These are phyloP conservation scores for Lithosia quadra DNA, from an alignment of 2,888 invertebrate species.

Conservation along the genomic window DNA sequence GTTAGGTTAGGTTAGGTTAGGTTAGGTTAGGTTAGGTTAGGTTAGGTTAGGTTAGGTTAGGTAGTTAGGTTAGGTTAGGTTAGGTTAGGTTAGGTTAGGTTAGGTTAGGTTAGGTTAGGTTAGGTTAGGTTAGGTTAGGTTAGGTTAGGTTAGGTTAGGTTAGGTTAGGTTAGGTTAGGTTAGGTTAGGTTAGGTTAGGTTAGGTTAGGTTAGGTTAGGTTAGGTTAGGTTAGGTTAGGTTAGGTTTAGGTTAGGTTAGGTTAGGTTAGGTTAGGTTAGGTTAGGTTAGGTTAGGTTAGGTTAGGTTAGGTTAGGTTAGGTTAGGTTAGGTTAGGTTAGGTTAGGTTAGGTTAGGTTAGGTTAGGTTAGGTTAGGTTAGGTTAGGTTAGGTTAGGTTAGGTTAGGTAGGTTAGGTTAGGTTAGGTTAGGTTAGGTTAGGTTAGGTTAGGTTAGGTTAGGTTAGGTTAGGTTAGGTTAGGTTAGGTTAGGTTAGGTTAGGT, in stretches of 20 bases:
- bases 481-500: constrained; percentile 36
- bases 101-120: constrained; percentile 18
- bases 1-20: constrained; percentile 17
- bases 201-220: constrained; percentile 36
- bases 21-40: constrained; percentile 16
- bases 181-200: constrained; percentile 31
- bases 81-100: background rate
- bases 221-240: constrained; percentile 38
- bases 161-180: constrained; percentile 36
- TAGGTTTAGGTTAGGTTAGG: constrained; percentile 35
- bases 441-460: constrained; percentile 36
- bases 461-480: constrained; percentile 34
- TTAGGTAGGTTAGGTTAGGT: constrained; percentile 22
- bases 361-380: constrained; percentile 45
- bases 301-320: constrained; percentile 17
- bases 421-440: constrained; percentile 22
- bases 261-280: constrained; percentile 39
- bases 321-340: constrained; percentile 32
- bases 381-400: constrained; percentile 23
- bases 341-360: constrained; percentile 39
- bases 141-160: constrained; percentile 34
- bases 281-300: constrained; percentile 18
- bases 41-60: constrained; percentile 1
- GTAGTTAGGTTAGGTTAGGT: background rate
- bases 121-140: constrained; percentile 36